A percentile compares a stretch with the other conserved stretches of the same genome.
Conservation (phyloP, 2,797 vertebrate genomes). For the Lateolabrax maculatus region DNA sequence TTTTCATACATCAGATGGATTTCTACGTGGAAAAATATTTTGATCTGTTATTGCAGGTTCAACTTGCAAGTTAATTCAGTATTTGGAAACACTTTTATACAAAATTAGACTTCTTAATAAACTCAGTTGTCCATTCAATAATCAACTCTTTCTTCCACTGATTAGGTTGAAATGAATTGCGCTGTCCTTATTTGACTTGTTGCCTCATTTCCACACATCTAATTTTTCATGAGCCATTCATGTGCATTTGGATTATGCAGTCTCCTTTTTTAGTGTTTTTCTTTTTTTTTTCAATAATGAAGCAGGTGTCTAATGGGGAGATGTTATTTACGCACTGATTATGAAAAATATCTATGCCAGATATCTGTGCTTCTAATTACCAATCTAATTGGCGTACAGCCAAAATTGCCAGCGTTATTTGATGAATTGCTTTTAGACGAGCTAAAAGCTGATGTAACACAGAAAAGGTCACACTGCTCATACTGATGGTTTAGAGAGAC, state of each 20-base stretch:
- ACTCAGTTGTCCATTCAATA: neutral
- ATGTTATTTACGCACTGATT: constrained; percentile 56
- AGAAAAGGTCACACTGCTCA: constrained; percentile 34
- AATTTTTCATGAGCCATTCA: constrained; percentile 25
- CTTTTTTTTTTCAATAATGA: constrained; percentile 22
- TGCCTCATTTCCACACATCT: constrained; percentile 8
- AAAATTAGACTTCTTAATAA: neutral
- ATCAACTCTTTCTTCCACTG: neutral
- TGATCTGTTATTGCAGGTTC: neutral
- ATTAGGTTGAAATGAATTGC: neutral
- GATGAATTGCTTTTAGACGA: constrained; percentile 32
- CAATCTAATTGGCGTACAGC: constrained; percentile 46
- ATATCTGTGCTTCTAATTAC: constrained; percentile 60
- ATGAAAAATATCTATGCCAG: constrained; percentile 56
- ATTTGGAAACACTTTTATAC: neutral
- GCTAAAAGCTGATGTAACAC: constrained; percentile 43
- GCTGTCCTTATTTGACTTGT: constrained; percentile 24
- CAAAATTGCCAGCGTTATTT: constrained; percentile 42
- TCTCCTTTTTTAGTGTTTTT: constrained; percentile 4
- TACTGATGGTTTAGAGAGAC: constrained; percentile 9
- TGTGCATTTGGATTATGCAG: constrained; percentile 9
- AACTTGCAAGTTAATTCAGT: neutral
- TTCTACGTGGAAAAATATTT: constrained; percentile 2
- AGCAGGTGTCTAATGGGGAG: constrained; percentile 58
- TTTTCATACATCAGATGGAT: neutral